Evolutionary conservation across 2,113 vertebrate genomes (phyloP).

Genomic region (Bufo bufo): DNA sequence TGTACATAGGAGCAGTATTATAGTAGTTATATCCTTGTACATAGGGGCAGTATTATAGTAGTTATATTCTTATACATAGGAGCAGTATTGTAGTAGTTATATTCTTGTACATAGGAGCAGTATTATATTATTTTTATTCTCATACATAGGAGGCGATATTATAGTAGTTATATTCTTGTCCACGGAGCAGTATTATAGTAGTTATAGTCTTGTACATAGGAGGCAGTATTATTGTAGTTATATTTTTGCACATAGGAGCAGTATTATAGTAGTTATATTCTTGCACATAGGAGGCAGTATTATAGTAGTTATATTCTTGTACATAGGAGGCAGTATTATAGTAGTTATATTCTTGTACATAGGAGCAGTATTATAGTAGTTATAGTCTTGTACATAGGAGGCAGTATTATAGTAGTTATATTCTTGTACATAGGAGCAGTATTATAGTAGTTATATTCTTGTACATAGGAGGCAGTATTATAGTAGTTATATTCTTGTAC

Average conservation of each 20-base stretch:
- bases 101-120: slow-evolving; percentile 3
- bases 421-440: not conserved
- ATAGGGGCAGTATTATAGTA: not conserved
- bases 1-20: not conserved
- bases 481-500: slow-evolving; percentile 12
- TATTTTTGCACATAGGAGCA: not conserved
- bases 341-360: not conserved
- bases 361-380: not conserved
- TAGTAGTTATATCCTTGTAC: not conserved
- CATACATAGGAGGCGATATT: not conserved
- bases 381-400: not conserved
- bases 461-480: not conserved
- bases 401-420: slow-evolving; percentile 5
- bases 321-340: not conserved
- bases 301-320: not conserved
- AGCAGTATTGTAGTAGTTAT: slow-evolving; percentile 10
- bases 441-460: slow-evolving; percentile 8
- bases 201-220: not conserved
- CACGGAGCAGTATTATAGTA: not conserved
- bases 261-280: slow-evolving; percentile 3
- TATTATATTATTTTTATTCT: slow-evolving; percentile 13
- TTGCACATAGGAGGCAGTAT: not conserved
- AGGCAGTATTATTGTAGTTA: not conserved
- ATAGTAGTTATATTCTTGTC: not conserved
- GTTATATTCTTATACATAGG: not conserved